phyloP scores from a whole-genome alignment of 1,140 invertebrate genomes.

The Brevipalpus yothersi region DNA sequence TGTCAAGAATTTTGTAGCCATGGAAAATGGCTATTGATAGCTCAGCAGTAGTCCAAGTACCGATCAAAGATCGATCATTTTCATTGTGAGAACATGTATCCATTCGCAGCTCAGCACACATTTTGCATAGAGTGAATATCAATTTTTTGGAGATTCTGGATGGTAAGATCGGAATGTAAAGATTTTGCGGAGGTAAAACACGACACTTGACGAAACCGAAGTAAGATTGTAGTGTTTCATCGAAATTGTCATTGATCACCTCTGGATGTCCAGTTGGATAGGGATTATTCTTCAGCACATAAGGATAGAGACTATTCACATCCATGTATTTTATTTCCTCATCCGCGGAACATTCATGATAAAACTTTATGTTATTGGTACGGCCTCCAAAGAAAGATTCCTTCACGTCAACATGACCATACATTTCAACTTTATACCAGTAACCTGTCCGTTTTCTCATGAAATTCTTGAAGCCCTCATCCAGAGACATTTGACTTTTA shows the following conservation, averaged over 20 bases:
- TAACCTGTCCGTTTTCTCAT: no score
- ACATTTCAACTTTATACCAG: neutral
- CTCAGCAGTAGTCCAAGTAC: no score
- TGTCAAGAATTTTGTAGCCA: no score
- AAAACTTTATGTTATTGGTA: neutral
- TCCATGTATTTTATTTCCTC: neutral
- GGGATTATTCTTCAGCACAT: neutral
- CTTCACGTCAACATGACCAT: no score
- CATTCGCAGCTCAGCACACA: no score
- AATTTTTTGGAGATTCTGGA: neutral
- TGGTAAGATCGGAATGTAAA: neutral
- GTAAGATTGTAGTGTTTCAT: neutral
- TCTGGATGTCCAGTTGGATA: neutral
- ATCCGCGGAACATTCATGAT: neutral
- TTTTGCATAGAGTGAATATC: neutral
- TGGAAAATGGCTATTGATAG: no score
- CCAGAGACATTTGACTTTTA: neutral
- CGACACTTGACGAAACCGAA: neutral
- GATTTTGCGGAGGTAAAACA: neutral
- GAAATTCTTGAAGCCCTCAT: no score
- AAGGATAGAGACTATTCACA: neutral
- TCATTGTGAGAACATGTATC: no score
- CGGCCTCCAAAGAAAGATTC: neutral
- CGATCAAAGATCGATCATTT: no score
- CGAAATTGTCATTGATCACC: neutral